A percentile compares a stretch with the other conserved stretches of the same genome.
phyloP scores from a whole-genome alignment of 2,888 invertebrate genomes.

The Myathropa florea region DNA sequence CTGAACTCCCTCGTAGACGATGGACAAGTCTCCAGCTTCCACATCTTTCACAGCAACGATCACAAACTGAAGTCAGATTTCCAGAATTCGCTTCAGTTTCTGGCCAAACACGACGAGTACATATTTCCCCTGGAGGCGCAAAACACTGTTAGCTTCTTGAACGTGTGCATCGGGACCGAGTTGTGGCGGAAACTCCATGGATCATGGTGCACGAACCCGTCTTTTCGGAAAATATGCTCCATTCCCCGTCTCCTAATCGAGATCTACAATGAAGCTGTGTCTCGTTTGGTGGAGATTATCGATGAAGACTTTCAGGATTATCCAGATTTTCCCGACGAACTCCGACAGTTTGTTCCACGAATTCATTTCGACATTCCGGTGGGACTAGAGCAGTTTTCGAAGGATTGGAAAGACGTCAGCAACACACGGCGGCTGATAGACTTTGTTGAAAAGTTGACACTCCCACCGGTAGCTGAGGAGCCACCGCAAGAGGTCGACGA shows the following conservation, averaged over 20 bases:
- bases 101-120: constrained; percentile 80
- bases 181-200: constrained; percentile 83
- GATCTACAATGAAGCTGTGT: constrained; percentile 86
- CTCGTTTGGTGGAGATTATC: constrained; percentile 83
- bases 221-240: constrained; percentile 78
- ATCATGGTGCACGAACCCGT: constrained; percentile 74
- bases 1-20: constrained; percentile 77
- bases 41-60: constrained; percentile 66
- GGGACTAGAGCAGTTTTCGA: constrained; percentile 86
- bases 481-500: constrained; percentile 65
- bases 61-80: constrained; percentile 63
- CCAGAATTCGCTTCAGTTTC: constrained; percentile 72
- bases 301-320: constrained; percentile 84
- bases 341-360: constrained; percentile 82
- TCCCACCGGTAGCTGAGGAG: constrained; percentile 76
- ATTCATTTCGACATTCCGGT: constrained; percentile 82
- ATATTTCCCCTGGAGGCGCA: constrained; percentile 82
- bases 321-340: constrained; percentile 85
- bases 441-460: constrained; percentile 82
- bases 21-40: constrained; percentile 80
- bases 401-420: constrained; percentile 82
- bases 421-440: constrained; percentile 82
- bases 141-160: constrained; percentile 82
- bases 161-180: constrained; percentile 83
- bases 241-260: constrained; percentile 82